Evolutionary conservation across 2,113 vertebrate genomes (phyloP).

Genomic region (Corythornis madagascariensis): DNA sequence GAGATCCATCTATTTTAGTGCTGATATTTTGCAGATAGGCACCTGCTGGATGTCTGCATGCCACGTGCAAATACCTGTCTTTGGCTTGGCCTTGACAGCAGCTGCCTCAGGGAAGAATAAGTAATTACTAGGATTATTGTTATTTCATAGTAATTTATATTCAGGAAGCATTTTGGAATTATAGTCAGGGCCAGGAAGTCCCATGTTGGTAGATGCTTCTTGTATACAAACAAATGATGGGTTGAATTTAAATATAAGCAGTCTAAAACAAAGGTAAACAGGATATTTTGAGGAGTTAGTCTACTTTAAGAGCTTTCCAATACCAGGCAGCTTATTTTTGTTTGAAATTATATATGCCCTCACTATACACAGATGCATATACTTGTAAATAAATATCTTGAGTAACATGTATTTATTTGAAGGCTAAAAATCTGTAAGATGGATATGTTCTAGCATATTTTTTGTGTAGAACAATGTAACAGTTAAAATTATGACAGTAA

Average conservation of each 20-base stretch:
- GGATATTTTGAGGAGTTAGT: background rate
- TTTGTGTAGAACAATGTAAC: background rate
- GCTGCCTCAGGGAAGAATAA: background rate
- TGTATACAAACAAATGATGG: background rate
- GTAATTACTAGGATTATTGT: background rate
- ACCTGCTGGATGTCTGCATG: background rate
- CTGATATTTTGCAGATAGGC: background rate
- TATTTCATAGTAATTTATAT: background rate
- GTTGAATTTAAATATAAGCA: background rate
- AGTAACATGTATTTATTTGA: background rate
- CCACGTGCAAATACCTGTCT: background rate
- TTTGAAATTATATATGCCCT: background rate
- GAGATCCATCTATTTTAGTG: background rate
- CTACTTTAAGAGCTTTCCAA: background rate
- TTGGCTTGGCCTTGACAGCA: background rate
- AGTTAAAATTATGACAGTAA: conserved; percentile 22
- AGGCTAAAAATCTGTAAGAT: background rate
- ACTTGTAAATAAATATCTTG: background rate
- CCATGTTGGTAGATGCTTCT: background rate
- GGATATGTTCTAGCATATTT: conserved; percentile 23
- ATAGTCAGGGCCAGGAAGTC: background rate
- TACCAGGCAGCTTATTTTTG: background rate
- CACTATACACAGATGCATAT: background rate
- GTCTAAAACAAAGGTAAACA: background rate
- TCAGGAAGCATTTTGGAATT: background rate